These are phyloP conservation scores for Ardeotis arabs DNA, from an alignment of 2,113 vertebrate species.

Conservation along the genomic window DNA sequence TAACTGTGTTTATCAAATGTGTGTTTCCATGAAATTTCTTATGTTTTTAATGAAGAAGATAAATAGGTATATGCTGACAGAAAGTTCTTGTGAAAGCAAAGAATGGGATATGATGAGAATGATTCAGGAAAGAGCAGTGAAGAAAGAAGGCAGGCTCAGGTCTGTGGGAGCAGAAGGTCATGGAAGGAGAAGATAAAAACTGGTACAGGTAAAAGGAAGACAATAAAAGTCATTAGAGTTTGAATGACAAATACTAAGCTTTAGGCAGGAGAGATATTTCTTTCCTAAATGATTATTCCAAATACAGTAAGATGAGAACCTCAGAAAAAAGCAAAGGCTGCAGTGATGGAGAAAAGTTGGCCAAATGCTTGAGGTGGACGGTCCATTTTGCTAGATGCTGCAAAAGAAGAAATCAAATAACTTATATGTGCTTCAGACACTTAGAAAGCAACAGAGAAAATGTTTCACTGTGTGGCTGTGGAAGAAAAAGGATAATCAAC, in stretches of 20 bases:
- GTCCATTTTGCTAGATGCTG: background rate
- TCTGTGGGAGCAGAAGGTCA: background rate
- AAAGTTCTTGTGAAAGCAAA: background rate
- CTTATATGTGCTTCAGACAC: background rate
- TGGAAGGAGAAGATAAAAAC: background rate
- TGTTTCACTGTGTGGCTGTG: background rate
- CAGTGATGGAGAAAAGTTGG: background rate
- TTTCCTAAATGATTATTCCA: background rate
- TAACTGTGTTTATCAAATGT: background rate
- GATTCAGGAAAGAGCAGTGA: background rate
- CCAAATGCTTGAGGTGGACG: background rate
- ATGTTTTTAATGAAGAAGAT: background rate
- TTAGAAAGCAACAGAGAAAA: background rate
- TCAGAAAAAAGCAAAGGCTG: background rate
- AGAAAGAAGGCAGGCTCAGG: background rate
- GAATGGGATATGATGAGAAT: background rate
- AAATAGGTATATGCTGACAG: background rate
- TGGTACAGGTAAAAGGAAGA: background rate
- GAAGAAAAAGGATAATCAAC: background rate
- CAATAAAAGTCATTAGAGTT: background rate
- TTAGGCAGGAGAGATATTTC: background rate
- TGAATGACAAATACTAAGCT: background rate
- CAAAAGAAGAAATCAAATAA: background rate
- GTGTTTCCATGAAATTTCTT: background rate
- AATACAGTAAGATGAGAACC: background rate